Evolutionary conservation across 23 tunicate species (phyloP).

Genomic region (Oikopleura vanhoeffeni): DNA sequence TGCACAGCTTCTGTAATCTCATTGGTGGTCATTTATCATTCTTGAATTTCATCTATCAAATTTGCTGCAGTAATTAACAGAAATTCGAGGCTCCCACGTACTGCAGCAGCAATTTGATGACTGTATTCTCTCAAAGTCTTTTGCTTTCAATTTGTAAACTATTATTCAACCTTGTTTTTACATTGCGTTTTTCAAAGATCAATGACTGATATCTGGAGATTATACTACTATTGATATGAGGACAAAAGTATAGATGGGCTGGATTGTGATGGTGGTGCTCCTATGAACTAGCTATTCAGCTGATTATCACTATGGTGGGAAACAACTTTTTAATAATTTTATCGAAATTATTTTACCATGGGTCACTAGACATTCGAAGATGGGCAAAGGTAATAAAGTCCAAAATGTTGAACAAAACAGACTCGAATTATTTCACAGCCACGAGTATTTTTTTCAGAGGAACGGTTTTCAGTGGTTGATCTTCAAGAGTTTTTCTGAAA

Average conservation of each 20-base stretch:
- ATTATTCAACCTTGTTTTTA: constrained; percentile 78
- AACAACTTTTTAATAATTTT: constrained; percentile 66
- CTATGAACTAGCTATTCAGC: constrained; percentile 65
- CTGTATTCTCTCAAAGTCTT: constrained; percentile 64
- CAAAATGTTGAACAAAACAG: too few species aligned
- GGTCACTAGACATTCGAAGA: background rate
- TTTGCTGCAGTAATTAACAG: background rate
- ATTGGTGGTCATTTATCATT: constrained; percentile 53
- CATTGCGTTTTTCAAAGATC: constrained; percentile 81
- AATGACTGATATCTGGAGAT: constrained; percentile 38
- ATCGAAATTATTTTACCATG: constrained; percentile 37
- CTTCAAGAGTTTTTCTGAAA: too few species aligned
- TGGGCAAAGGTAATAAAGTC: background rate
- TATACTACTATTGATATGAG: constrained; percentile 19
- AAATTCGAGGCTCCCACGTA: constrained; percentile 63
- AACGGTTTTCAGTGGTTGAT: too few species aligned
- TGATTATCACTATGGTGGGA: constrained; percentile 71
- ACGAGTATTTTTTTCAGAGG: too few species aligned
- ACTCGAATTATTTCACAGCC: too few species aligned
- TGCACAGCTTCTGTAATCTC: constrained; percentile 75
- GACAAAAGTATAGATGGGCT: constrained; percentile 2
- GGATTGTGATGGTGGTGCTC: constrained; percentile 85
- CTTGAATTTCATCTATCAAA: constrained; percentile 23
- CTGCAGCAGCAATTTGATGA: constrained; percentile 75
- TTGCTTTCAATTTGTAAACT: constrained; percentile 84